phyloP scores from a whole-genome alignment of 2,113 vertebrate genomes.

The Ciconia maguari region DNA sequence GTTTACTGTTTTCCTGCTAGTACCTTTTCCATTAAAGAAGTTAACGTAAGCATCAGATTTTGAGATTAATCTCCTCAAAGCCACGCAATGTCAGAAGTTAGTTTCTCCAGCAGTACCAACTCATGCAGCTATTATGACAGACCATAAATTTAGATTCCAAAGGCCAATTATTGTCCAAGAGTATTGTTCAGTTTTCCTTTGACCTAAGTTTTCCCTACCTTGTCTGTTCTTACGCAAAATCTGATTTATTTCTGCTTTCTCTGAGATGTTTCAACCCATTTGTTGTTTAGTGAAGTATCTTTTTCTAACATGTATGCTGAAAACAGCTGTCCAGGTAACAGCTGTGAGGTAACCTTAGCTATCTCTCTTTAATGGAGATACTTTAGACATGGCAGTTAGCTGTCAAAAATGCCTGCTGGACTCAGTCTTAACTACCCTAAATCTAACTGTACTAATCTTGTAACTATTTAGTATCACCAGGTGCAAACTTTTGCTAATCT shows the following conservation, averaged over 20 bases:
- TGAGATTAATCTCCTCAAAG: background rate
- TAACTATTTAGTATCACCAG: background rate
- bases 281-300: background rate
- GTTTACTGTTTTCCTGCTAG: background rate
- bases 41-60: background rate
- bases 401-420: background rate
- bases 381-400: background rate
- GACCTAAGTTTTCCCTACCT: background rate
- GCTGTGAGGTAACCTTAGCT: background rate
- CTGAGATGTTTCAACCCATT: background rate
- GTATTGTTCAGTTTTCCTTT: background rate
- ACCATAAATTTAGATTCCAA: background rate
- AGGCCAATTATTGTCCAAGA: background rate
- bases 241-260: background rate
- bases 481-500: background rate
- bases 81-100: background rate
- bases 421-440: background rate
- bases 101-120: background rate
- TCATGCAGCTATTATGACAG: background rate
- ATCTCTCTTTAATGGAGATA: background rate
- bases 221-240: fast-evolving
- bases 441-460: background rate
- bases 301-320: background rate
- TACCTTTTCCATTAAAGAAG: background rate
- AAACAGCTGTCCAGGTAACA: background rate